phyloP scores from a whole-genome alignment of 2,113 vertebrate genomes.

The Pygoscelis antarcticus region DNA sequence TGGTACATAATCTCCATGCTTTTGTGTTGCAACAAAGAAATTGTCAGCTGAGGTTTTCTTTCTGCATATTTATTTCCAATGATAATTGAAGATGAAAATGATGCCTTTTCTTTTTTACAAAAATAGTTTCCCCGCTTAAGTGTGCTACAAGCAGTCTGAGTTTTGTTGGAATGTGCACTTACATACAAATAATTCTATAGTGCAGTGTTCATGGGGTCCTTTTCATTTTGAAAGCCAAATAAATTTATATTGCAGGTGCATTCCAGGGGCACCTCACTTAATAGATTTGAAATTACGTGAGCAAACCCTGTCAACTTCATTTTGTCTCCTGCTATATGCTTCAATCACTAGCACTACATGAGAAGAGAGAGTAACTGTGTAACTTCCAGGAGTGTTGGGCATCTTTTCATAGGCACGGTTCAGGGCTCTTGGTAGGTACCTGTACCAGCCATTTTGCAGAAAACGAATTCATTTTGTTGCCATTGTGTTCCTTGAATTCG shows the following conservation, averaged over 20 bases:
- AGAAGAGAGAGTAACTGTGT: not conserved
- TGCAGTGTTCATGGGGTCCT: not conserved
- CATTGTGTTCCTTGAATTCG: not conserved
- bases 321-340: not conserved
- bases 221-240: not conserved
- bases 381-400: not conserved
- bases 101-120: not conserved
- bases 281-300: not conserved
- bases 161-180: not conserved
- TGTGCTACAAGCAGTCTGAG: not conserved
- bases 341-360: fast-evolving
- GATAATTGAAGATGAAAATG: not conserved
- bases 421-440: not conserved
- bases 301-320: not conserved
- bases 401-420: not conserved
- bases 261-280: not conserved
- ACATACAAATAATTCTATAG: not conserved
- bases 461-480: not conserved
- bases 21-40: not conserved
- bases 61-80: not conserved
- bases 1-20: not conserved
- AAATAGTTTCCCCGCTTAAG: not conserved
- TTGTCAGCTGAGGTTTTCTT: not conserved
- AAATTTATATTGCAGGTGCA: not conserved
- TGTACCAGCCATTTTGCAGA: not conserved